Evolutionary conservation across 1,140 invertebrate genomes (phyloP), one percentile per base, ranked within the genome.

Genomic region (Caenorhabditis inopinata): DNA sequence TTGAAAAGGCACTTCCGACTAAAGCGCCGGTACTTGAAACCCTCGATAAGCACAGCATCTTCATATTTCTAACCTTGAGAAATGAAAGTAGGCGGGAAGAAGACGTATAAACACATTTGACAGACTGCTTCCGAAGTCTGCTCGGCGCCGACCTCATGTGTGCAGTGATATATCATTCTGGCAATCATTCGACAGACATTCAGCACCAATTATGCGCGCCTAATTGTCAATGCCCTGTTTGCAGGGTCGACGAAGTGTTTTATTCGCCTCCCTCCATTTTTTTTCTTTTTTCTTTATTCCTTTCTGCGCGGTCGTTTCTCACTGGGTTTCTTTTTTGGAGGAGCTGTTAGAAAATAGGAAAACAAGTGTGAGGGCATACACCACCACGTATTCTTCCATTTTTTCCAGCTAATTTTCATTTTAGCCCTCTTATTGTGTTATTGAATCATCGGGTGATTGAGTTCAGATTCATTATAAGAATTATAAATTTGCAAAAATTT

Each of bases 141-240:
- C 51, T 29, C 25, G 51, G 58, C 9, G 35, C 48, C 48, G 32
- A 68, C 58, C 58, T 29, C 58, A 68, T 68, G n/a, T 68, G n/a
- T 68, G 25, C 32, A 38, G 58, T 68, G 58, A 68, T 68, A 68
- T 42, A 68, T 68, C 58, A 68, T 68, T 68, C 58, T 68, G 58
- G 38, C 58, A 68, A 68, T 68, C 32, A 68, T 68, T 68, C 58
- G 32, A 68, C 32, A 38, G 32, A 6, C 58, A 68, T 68, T 68
- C 32, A 35, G 16, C 32, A 23, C 58, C 58, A 68, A 68, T 68
- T 68, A 68, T 68, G 58, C 38, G 16, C n/a, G 58, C 58, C 32
- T 38, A 18, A 35, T 38, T 68, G 32, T 42, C 32, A 68, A 21
- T 38, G 32, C 58, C 32, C 29, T 18, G 32, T 42, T 35, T 68